A percentile compares a stretch with the other conserved stretches of the same genome.
These are phyloP conservation scores for Engraulis encrasicolus DNA, from an alignment of 2,113 vertebrate species.

Conservation along the genomic window DNA sequence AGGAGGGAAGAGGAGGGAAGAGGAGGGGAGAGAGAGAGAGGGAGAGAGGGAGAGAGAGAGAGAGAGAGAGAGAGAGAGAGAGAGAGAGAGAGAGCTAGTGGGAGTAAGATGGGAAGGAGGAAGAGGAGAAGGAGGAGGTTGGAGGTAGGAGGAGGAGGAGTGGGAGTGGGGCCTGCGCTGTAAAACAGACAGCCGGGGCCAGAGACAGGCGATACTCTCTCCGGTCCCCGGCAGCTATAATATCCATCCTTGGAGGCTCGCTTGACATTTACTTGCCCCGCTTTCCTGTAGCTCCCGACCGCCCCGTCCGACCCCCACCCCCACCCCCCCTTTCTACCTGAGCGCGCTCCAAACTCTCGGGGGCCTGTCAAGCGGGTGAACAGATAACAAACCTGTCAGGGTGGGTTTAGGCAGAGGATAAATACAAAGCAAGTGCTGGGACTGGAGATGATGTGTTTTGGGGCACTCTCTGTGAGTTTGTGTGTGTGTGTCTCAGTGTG, in stretches of 20 bases:
- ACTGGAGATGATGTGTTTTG: conserved; percentile 85
- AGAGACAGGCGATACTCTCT: conserved; percentile 80
- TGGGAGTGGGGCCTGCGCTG: conserved; percentile 75
- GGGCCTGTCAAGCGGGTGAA: conserved; percentile 81
- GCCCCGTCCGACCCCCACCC: too few species aligned
- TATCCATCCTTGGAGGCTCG: conserved; percentile 87
- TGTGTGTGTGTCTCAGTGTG: conserved; percentile 12
- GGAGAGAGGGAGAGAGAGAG: neutral
- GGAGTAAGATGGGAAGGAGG: conserved; percentile 66
- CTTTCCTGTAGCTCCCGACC: conserved; percentile 74
- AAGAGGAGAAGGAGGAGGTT: conserved; percentile 42
- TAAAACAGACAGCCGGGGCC: conserved; percentile 77
- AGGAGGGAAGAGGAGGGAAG: neutral
- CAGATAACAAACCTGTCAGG: conserved; percentile 92
- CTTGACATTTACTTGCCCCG: conserved; percentile 90
- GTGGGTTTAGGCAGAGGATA: conserved; percentile 83
- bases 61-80: neutral
- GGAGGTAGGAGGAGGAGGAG: conserved; percentile 25
- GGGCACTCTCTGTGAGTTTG: too few species aligned
- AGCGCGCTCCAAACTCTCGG: conserved; percentile 77
- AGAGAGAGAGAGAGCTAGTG: conserved; percentile 1
- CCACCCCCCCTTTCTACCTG: conserved; percentile 72
- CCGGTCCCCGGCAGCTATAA: conserved; percentile 85
- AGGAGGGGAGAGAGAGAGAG: neutral
- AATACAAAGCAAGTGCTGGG: conserved; percentile 77